A percentile compares a stretch with the other conserved stretches of the same genome.
Conservation (phyloP, 2,888 invertebrate genomes). For the Polyploca ridens region DNA sequence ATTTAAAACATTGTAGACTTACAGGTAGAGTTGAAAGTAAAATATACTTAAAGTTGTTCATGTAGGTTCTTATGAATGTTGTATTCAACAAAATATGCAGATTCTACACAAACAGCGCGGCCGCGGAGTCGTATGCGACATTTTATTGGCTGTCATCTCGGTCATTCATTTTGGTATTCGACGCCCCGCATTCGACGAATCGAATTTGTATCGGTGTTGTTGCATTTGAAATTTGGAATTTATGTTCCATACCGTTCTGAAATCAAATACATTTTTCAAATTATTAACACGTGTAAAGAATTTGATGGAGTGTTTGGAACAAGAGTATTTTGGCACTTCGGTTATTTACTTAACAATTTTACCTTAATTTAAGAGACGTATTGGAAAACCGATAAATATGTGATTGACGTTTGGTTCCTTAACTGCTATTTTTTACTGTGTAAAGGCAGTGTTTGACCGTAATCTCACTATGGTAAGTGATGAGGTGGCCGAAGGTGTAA, state of each 20-base stretch:
- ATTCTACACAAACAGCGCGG: conserved; percentile 42
- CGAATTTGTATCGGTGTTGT: conserved; percentile 16
- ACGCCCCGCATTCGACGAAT: conserved; percentile 14
- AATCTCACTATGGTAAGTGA: too few species aligned
- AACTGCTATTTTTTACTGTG: too few species aligned
- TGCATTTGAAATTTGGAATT: conserved; percentile 38
- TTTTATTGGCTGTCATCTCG: conserved; percentile 51
- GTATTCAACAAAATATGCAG: conserved; percentile 37
- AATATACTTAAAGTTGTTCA: conserved; percentile 8
- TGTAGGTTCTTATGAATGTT: neutral
- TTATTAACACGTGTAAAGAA: conserved; percentile 14
- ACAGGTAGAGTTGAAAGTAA: too few species aligned
- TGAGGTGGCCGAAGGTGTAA: too few species aligned
- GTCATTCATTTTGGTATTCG: conserved; percentile 35
- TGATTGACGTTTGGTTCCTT: too few species aligned
- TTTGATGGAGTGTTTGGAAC: neutral
- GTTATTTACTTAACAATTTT: too few species aligned
- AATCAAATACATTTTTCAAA: conserved; percentile 41
- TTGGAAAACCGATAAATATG: too few species aligned
- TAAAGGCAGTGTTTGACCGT: too few species aligned
- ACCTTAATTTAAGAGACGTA: too few species aligned
- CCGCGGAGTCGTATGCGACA: conserved; percentile 34
- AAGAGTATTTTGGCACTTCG: too few species aligned
- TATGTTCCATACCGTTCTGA: conserved; percentile 31
- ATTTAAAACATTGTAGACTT: neutral